Percentiles rank a stretch among this genome's conserved stretches.
Evolutionary conservation across 2,888 invertebrate genomes (phyloP).

Genomic region (Ethmia dodecea): DNA sequence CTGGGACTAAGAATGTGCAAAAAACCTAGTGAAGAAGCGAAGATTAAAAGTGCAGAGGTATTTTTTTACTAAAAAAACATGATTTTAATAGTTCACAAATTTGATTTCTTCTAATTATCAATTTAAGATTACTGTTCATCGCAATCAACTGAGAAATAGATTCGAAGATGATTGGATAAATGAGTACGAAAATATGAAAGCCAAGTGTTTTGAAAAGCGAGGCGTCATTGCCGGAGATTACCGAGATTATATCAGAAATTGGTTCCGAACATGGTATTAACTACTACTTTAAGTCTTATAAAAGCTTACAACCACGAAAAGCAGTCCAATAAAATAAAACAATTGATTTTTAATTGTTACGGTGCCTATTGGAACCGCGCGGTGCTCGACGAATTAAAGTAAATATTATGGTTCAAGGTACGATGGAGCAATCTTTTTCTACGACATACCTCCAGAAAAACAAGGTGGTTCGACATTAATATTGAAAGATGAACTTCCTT

Average conservation of each 20-base stretch:
- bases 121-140: too few relatives aligned
- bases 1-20: slow-evolving; percentile 34
- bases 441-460: slow-evolving; percentile 43
- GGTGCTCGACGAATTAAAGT: too few relatives aligned
- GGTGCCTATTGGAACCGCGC: too few relatives aligned
- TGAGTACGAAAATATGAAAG: slow-evolving; percentile 28
- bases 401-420: slow-evolving; percentile 40
- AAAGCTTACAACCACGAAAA: too few relatives aligned
- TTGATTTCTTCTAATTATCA: too few relatives aligned
- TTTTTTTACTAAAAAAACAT: too few relatives aligned
- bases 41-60: slow-evolving; percentile 32
- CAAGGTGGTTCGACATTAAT: slow-evolving; percentile 41
- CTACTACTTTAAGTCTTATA: neutral
- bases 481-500: slow-evolving; percentile 39
- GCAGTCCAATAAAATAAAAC: too few relatives aligned
- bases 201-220: slow-evolving; percentile 27
- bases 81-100: too few relatives aligned
- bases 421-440: slow-evolving; percentile 37
- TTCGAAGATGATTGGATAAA: slow-evolving; percentile 27
- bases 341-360: too few relatives aligned
- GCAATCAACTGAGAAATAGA: neutral
- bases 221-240: slow-evolving; percentile 38
- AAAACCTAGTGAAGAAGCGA: slow-evolving; percentile 16
- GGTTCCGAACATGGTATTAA: slow-evolving; percentile 53
- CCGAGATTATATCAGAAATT: slow-evolving; percentile 42